phyloP scores from a whole-genome alignment of 2,888 invertebrate species.

The Leptinotarsa tumamoca region DNA sequence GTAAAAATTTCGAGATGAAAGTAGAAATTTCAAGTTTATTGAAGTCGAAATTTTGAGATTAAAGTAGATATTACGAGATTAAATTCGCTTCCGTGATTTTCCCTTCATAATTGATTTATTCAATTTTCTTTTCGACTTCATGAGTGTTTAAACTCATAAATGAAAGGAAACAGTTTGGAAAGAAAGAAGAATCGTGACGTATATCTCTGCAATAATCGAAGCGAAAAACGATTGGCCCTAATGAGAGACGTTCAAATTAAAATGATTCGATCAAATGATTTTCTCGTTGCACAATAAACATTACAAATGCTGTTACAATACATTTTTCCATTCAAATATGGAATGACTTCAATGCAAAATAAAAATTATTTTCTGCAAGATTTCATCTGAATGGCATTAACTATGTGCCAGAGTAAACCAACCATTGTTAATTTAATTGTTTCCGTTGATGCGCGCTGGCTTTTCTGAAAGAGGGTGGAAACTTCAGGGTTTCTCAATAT shows the following conservation, averaged over 20 bases:
- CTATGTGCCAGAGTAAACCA: slow-evolving; percentile 66
- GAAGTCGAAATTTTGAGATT: no score
- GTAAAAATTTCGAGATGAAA: no score
- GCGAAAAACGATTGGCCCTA: slow-evolving; percentile 10
- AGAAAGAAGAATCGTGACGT: slow-evolving; percentile 6
- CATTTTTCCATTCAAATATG: slow-evolving; percentile 65
- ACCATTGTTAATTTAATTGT: slow-evolving; percentile 69
- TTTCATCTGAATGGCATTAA: slow-evolving; percentile 65
- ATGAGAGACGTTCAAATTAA: slow-evolving; percentile 32
- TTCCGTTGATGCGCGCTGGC: slow-evolving; percentile 67
- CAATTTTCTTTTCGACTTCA: no score
- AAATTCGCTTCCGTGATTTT: no score
- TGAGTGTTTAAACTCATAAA: no score
- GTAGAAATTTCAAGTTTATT: no score
- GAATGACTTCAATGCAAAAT: slow-evolving; percentile 65
- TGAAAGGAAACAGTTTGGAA: background rate
- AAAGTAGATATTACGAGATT: no score
- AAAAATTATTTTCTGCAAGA: slow-evolving; percentile 68
- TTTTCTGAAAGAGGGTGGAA: slow-evolving; percentile 60
- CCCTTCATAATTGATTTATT: no score
- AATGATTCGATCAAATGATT: slow-evolving; percentile 41
- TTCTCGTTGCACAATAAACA: slow-evolving; percentile 38
- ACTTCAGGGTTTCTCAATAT: slow-evolving; percentile 59
- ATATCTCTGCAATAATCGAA: slow-evolving; percentile 6
- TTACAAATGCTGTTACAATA: slow-evolving; percentile 53